These are phyloP conservation scores for Dendrolimus houi DNA, from an alignment of 2,888 invertebrate genomes.

Conservation along the genomic window DNA sequence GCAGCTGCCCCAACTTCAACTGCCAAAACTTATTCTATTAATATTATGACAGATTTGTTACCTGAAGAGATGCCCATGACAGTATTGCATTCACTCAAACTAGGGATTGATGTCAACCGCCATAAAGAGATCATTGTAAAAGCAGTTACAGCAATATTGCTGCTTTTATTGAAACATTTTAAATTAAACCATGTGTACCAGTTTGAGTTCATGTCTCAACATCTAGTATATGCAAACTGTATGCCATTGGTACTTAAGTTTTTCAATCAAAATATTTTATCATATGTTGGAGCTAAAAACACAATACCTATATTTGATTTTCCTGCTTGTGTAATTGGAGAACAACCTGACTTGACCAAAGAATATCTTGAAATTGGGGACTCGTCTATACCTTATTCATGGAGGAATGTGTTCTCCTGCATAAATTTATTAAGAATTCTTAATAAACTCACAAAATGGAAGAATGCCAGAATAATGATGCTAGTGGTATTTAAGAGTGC, in stretches of 20 bases:
- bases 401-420: constrained; percentile 98
- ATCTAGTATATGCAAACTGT: constrained; percentile 98
- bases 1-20: constrained; percentile 99
- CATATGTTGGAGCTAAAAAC: constrained; percentile 96
- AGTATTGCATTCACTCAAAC: constrained; percentile 94
- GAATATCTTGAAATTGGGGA: constrained; percentile 93
- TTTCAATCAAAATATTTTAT: constrained; percentile 97
- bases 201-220: constrained; percentile 99
- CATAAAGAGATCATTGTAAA: constrained; percentile 99
- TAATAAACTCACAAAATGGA: constrained; percentile 99
- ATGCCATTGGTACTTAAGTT: constrained; percentile 98
- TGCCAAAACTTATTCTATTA: constrained; percentile 96
- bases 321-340: constrained; percentile 96
- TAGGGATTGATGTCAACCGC: constrained; percentile 97
- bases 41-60: constrained; percentile 97
- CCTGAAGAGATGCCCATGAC: constrained; percentile 99
- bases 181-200: constrained; percentile 98
- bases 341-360: constrained; percentile 93
- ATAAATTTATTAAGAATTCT: constrained; percentile 96
- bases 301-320: constrained; percentile 95
- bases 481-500: constrained; percentile 99
- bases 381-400: constrained; percentile 88
- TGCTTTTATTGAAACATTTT: constrained; percentile 96
- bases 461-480: constrained; percentile 99
- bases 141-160: constrained; percentile 91